A percentile compares a stretch with the other conserved stretches of the same genome.
These are phyloP conservation scores for Propithecus perrieri DNA, from an alignment of 2,797 vertebrate genomes.

Conservation along the genomic window DNA sequence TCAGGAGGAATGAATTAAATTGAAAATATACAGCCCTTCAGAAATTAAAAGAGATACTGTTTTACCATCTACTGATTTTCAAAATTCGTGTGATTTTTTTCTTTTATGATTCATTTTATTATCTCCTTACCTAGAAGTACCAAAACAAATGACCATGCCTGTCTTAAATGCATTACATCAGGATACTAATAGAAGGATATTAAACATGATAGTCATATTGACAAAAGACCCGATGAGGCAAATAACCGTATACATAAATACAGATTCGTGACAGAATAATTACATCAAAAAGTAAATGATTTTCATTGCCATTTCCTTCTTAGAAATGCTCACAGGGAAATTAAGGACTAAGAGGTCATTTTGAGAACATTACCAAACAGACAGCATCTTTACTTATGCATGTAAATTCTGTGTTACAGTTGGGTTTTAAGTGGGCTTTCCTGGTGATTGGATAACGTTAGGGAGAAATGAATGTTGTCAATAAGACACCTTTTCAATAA, in stretches of 20 bases:
- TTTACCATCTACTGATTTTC: conserved; percentile 20
- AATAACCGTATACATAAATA: conserved; percentile 79
- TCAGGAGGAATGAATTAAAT: conserved; percentile 29
- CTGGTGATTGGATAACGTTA: background rate
- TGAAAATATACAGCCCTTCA: conserved; percentile 40
- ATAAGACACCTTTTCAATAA: background rate
- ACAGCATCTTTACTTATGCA: conserved; percentile 27
- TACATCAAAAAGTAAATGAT: conserved; percentile 72
- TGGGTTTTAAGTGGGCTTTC: conserved; percentile 44
- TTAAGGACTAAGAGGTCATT: conserved; percentile 61
- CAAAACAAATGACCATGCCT: conserved; percentile 73
- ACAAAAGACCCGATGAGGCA: conserved; percentile 74
- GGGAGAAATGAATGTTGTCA: background rate
- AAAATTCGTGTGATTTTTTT: conserved; percentile 65
- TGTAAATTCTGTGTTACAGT: conserved; percentile 46
- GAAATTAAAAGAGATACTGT: conserved; percentile 26
- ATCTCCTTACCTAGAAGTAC: conserved; percentile 68
- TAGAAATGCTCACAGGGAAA: conserved; percentile 70
- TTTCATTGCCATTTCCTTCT: conserved; percentile 79
- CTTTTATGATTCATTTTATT: conserved; percentile 77
- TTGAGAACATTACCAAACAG: conserved; percentile 42
- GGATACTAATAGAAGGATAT: conserved; percentile 82
- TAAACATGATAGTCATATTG: conserved; percentile 77
- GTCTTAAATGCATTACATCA: conserved; percentile 79
- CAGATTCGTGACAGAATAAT: conserved; percentile 65